Evolutionary conservation across 2,888 invertebrate species (phyloP), one percentile per base, ranked within the genome.

Genomic region (Embidobia sp.): DNA sequence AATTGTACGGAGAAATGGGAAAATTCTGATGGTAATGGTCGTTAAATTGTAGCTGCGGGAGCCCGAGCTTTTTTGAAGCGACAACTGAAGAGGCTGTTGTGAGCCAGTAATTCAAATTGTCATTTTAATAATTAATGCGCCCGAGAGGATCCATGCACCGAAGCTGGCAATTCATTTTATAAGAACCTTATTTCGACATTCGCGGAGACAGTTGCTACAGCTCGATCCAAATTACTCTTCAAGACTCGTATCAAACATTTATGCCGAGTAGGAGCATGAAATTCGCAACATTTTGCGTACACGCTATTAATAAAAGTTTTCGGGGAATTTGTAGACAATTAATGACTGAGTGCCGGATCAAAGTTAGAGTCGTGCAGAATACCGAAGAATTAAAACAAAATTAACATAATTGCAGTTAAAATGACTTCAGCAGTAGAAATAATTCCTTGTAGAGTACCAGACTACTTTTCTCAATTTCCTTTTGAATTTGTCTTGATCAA

Each of bases 51-150:
- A 33, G 53, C 53, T 44, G 11, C 15, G 46, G 48, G 49, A 49
- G 57, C 44, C 15, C 15, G 31, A 16, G 18, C 11, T 42, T 40
- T 49, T 48, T 48, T 29, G 16, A 48, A n/a, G 35, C 37, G 5
- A 11, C 46, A 35, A 33, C 33, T 33, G 44, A 53, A 55, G 35
- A 53, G 31, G 48, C 57, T 57, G 67, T 55, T n/a, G n/a, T 37
- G 40, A 67, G 49, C 40, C 22, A 57, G 29, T 57, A 48, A 67
- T 40, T 57, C 67, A 48, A 67, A 57, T 67, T 67, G 57, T 67
- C 67, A 49, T 57, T 48, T 48, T 40, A 67, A 67, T 67, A 57
- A 49, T 67, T 67, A 46, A 67, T 67, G 48, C 37, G n/a, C 26
- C 27, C 35, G 11, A 46, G 44, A 66, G 44, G 16, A 26, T 66